These are phyloP conservation scores for Parapristionchus giblindavisi DNA, from an alignment of 2,888 invertebrate species.

Conservation along the genomic window DNA sequence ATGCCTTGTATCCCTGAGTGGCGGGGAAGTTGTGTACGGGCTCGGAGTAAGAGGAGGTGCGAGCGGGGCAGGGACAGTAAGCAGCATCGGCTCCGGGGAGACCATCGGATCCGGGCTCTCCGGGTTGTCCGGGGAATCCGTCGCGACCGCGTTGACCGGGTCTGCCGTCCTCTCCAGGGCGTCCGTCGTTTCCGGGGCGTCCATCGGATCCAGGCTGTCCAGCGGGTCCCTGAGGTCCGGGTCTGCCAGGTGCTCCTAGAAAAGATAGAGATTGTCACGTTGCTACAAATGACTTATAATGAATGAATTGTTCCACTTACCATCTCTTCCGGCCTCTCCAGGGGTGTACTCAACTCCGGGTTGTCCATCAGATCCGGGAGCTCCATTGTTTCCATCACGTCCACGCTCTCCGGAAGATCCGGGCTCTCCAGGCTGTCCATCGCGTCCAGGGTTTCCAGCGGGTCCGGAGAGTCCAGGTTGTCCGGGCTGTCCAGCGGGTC, in stretches of 20 bases:
- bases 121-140: conserved; percentile 31
- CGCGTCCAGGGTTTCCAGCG: conserved; percentile 35
- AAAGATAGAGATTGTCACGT: no score
- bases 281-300: no score
- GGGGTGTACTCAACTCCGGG: conserved; percentile 37
- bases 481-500: conserved; percentile 36
- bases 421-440: conserved; percentile 26
- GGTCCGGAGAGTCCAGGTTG: conserved; percentile 15
- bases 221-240: conserved; percentile 39
- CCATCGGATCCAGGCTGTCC: conserved; percentile 31
- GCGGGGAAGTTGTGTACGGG: no score
- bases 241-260: conserved; percentile 25
- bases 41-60: no score
- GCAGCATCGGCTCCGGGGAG: conserved; percentile 30
- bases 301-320: no score
- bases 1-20: no score
- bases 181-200: conserved; percentile 27
- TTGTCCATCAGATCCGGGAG: conserved; percentile 23
- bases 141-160: conserved; percentile 20
- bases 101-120: conserved; percentile 38
- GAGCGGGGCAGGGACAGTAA: no score
- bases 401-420: conserved; percentile 19
- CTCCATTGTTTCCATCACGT: conserved; percentile 23
- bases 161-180: conserved; percentile 36
- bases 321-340: conserved; percentile 38